A percentile compares a stretch with the other conserved stretches of the same genome.
Evolutionary conservation across 92 coral and sea anemone species (phyloP).

Genomic region (Epizoanthus fatuus): DNA sequence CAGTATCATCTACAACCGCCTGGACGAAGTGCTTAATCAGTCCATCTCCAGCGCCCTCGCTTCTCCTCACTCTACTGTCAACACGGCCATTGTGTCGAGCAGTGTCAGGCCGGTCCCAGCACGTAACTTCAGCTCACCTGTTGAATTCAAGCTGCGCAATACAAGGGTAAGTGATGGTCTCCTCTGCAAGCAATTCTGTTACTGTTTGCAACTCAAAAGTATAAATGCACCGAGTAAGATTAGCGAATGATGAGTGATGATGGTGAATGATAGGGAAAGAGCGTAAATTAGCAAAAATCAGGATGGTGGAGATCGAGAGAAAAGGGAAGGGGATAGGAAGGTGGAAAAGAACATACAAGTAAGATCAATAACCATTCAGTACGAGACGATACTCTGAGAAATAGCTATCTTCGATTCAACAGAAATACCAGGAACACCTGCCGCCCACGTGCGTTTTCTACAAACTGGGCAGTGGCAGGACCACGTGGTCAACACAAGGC

Average conservation of each 20-base stretch:
- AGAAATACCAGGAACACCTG: background rate
- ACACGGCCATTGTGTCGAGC: slow-evolving; percentile 19
- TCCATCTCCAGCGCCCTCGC: background rate
- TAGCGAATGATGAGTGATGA: no score
- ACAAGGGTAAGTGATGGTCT: background rate
- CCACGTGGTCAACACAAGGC: slow-evolving; percentile 22
- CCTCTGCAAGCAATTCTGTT: background rate
- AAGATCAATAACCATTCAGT: no score
- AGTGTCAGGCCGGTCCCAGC: slow-evolving; percentile 30
- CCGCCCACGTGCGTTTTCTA: slow-evolving; percentile 40
- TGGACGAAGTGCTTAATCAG: slow-evolving; percentile 3
- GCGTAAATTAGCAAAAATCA: no score
- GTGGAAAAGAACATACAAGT: no score
- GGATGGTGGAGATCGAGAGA: no score
- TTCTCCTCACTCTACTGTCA: background rate
- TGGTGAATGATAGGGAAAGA: no score
- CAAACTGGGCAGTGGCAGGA: slow-evolving; percentile 11
- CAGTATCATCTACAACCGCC: slow-evolving; percentile 6
- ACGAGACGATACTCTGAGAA: background rate
- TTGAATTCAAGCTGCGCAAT: slow-evolving; percentile 24
- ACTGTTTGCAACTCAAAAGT: no score
- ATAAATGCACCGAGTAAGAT: no score
- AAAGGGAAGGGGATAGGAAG: no score
- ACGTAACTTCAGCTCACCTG: slow-evolving; percentile 29
- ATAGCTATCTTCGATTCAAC: background rate